phyloP scores from a whole-genome alignment of 2,113 vertebrate species.

The Leucopsar rothschildi region DNA sequence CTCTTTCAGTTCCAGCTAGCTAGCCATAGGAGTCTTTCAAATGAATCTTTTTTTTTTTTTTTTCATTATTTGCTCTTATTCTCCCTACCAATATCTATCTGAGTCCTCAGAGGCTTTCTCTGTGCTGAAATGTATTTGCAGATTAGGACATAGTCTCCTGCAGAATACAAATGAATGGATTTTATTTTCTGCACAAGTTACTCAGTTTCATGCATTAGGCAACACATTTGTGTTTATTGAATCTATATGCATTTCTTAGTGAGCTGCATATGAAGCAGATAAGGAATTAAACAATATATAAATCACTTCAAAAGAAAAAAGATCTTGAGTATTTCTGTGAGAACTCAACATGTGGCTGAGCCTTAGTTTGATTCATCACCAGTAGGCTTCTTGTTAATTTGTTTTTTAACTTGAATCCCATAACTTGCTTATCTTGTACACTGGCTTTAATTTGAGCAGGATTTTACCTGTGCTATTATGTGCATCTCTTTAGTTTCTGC shows the following conservation, averaged over 20 bases:
- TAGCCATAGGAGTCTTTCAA: background rate
- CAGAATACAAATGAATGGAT: slow-evolving; percentile 39
- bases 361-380: background rate
- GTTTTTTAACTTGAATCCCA: background rate
- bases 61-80: background rate
- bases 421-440: background rate
- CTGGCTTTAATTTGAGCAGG: background rate
- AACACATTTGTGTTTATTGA: background rate
- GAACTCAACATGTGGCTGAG: background rate
- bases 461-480: background rate
- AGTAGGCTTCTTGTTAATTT: background rate
- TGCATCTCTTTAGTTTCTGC: background rate
- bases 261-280: slow-evolving; percentile 9
- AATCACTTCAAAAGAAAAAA: background rate
- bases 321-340: background rate
- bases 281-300: slow-evolving; percentile 11
- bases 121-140: slow-evolving; percentile 3
- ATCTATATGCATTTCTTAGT: background rate
- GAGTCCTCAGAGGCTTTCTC: background rate
- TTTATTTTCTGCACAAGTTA: slow-evolving; percentile 2
- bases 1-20: background rate
- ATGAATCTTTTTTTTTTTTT: background rate
- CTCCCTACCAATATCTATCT: background rate
- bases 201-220: background rate
- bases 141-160: background rate